These are phyloP conservation scores for Limnephilus auricula DNA, from an alignment of 2,888 invertebrate species.

Conservation along the genomic window DNA sequence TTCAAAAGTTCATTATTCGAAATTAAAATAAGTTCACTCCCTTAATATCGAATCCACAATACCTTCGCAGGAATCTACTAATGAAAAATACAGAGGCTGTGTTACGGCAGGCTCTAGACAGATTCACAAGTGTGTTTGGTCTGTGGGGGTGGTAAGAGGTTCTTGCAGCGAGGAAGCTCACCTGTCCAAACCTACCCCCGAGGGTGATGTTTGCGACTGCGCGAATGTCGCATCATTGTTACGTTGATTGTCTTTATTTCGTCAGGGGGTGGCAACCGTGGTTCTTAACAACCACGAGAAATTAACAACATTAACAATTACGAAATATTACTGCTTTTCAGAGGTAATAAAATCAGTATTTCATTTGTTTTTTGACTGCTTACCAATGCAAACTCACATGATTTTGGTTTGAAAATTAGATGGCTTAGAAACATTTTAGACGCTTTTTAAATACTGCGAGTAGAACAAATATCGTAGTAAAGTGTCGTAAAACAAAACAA, in stretches of 20 bases:
- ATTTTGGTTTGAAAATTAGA: too few relatives aligned
- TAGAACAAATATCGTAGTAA: too few relatives aligned
- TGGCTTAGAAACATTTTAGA: too few relatives aligned
- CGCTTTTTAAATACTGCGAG: too few relatives aligned
- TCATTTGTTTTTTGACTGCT: too few relatives aligned
- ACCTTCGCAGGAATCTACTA: slow-evolving; percentile 32
- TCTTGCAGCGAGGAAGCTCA: neutral
- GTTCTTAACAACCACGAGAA: neutral
- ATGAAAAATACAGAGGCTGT: slow-evolving; percentile 31
- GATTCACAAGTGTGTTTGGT: slow-evolving; percentile 15
- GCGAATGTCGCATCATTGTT: slow-evolving; percentile 31
- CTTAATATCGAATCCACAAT: slow-evolving; percentile 32
- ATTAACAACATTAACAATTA: too few relatives aligned
- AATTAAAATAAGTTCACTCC: neutral
- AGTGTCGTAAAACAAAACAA: too few relatives aligned
- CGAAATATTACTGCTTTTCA: too few relatives aligned
- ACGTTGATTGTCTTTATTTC: slow-evolving; percentile 26
- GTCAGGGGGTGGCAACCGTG: neutral
- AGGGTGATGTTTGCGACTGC: slow-evolving; percentile 26
- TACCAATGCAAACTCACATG: too few relatives aligned
- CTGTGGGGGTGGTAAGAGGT: neutral
- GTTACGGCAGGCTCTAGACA: slow-evolving; percentile 14
- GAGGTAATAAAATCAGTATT: too few relatives aligned
- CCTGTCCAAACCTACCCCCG: slow-evolving; percentile 13
- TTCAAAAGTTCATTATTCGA: too few relatives aligned